A percentile compares a stretch with the other conserved stretches of the same genome.
These are phyloP conservation scores for Calliphora vicina DNA, from an alignment of 1,140 invertebrate species.

Conservation along the genomic window DNA sequence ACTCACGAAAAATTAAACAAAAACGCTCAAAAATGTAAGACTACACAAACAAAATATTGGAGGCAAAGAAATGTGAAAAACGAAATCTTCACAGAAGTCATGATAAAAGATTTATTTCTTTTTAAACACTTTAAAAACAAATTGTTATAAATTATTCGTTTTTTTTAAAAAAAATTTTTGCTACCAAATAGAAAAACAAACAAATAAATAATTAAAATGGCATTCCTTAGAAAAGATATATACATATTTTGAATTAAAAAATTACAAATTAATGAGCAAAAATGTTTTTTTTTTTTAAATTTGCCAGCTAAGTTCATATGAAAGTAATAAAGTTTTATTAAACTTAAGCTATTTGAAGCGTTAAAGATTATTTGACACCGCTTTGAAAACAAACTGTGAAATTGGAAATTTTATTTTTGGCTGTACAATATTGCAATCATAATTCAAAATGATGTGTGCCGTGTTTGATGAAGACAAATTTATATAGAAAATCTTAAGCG, in stretches of 20 bases:
- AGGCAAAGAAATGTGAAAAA: background rate
- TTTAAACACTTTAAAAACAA: background rate
- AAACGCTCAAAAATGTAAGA: no score
- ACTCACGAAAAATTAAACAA: background rate
- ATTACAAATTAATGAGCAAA: no score
- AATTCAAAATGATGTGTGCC: no score
- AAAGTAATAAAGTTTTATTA: no score
- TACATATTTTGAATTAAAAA: background rate
- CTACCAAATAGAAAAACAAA: background rate
- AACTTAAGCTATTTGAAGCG: no score
- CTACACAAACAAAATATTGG: no score
- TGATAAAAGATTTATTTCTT: background rate
- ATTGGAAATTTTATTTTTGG: no score
- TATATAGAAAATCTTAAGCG: background rate
- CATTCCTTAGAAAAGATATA: background rate
- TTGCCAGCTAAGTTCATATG: no score
- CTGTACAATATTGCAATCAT: no score
- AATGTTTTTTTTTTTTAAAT: no score
- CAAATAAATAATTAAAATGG: background rate
- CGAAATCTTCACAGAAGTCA: background rate
- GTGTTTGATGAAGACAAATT: background rate
- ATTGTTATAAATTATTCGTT: background rate
- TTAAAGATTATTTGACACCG: no score
- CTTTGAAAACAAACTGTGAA: no score
- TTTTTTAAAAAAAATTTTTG: background rate